Evolutionary conservation across 2,888 invertebrate genomes (phyloP).

Genomic region (Dolomedes plantarius): DNA sequence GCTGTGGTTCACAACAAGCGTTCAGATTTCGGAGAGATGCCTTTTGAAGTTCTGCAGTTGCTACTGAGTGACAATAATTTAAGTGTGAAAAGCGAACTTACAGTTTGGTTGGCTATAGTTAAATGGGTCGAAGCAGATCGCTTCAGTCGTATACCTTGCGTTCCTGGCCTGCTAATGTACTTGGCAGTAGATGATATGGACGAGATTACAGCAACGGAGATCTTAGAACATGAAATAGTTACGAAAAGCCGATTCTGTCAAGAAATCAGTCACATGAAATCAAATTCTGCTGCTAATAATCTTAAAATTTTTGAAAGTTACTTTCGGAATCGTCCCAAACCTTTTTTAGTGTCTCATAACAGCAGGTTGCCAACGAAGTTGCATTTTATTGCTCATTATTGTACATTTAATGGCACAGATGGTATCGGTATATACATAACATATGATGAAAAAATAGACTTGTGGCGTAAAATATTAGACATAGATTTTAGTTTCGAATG

Average conservation of each 20-base stretch:
- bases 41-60: not conserved
- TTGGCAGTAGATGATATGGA: conserved; percentile 1
- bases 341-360: not conserved
- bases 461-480: conserved; percentile 10
- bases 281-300: not conserved
- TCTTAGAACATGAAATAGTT: not conserved
- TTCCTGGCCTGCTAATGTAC: conserved; percentile 3
- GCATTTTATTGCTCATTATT: not conserved
- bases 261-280: not conserved
- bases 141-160: not conserved
- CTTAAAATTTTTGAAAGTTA: not conserved
- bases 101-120: not conserved
- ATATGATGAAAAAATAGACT: conserved; percentile 29
- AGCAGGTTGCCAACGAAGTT: not conserved
- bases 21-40: not conserved
- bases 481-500: not conserved
- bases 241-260: not conserved
- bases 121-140: not conserved
- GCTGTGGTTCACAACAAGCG: not conserved
- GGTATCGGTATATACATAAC: not conserved
- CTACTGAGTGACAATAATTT: conserved; percentile 26
- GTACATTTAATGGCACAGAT: not conserved
- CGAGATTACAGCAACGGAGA: not conserved
- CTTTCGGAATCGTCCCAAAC: not conserved
- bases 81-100: conserved; percentile 12